phyloP scores from a whole-genome alignment of 2,113 vertebrate genomes.

The Phycodurus eques region DNA sequence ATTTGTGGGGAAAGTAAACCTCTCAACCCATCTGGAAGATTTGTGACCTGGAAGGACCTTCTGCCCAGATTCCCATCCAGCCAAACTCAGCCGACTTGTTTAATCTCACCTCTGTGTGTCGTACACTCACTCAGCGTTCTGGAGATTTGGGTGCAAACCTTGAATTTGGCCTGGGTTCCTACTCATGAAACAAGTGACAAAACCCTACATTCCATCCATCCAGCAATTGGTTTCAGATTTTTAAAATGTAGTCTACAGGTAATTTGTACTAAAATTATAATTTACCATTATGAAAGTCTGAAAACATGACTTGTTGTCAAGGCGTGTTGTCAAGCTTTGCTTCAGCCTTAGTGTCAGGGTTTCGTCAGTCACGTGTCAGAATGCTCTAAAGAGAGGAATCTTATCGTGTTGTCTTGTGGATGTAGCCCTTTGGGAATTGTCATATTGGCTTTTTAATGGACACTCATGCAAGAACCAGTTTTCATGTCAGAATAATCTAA shows the following conservation, averaged over 20 bases:
- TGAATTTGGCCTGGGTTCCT: conserved; percentile 21
- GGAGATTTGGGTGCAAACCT: conserved; percentile 39
- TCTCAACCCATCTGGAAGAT: conserved; percentile 21
- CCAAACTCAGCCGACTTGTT: conserved; percentile 21
- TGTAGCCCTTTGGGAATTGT: background rate
- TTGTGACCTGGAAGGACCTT: conserved; percentile 25
- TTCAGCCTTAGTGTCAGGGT: background rate
- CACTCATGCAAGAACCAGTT: conserved; percentile 1
- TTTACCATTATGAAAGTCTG: background rate
- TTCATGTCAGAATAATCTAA: background rate
- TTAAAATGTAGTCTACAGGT: background rate
- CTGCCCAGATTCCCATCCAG: conserved; percentile 32
- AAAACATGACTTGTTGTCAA: background rate
- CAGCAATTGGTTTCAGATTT: conserved; percentile 6
- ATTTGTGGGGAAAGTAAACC: background rate
- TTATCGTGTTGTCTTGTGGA: background rate
- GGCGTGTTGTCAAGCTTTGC: too few species aligned
- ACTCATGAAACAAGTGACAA: conserved; percentile 19
- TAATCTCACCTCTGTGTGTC: conserved; percentile 55
- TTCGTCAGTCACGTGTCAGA: background rate
- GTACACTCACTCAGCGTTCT: conserved; percentile 33
- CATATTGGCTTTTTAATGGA: background rate
- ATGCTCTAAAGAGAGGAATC: background rate
- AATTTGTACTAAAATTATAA: background rate
- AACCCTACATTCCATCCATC: background rate